Evolutionary conservation across 2,888 invertebrate species (phyloP), one percentile per base, ranked within the genome.

Genomic region (Watsonalla cultraria): DNA sequence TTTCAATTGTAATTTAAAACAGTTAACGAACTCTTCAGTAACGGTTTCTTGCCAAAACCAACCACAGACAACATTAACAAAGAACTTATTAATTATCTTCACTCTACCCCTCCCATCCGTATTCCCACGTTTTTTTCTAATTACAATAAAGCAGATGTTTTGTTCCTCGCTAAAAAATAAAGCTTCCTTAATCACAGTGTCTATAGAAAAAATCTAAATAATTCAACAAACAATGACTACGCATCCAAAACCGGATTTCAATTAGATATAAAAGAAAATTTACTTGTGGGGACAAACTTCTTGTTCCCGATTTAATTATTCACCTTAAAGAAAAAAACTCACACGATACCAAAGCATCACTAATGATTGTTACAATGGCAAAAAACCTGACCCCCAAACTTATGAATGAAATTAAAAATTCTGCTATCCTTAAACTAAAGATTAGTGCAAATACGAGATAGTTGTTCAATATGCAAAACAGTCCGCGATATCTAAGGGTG

Each of bases 91-190:
- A 82, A 89, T 24, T 24, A 24, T 24, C 24, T 24, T 4, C 24
- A 84, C 82, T 73, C 75, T 70, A 68, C 76, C 71, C 67, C 79
- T 73, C 72, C 54, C 74, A 64, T 76, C 78, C 78, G 80, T 72
- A 67, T 90, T 90, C 90, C 88, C 90, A 90, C 90, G 90, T 80
- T 84, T 84, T 83, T 85, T 83, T 45, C 51, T 86, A 89, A 89
- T 90, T 89, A 83, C 78, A 67, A 78, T 70, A 77, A 71, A 68
- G 79, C 88, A 88, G 86, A 86, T 86, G 84, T 80, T 85, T 82
- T 80, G 79, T 80, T 78, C 81, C 68, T 65, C 59, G 56, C 66
- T 68, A 74, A 78, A 80, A 83, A 80, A 80, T 73, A 80, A 82
- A 75, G 73, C 72, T 73, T 72, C 76, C 70, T 69, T 74, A 79